Percentiles rank a stretch among this genome's conserved stretches.
Conservation (phyloP, 2,888 invertebrate species). For the Dicyrtomina minuta region DNA sequence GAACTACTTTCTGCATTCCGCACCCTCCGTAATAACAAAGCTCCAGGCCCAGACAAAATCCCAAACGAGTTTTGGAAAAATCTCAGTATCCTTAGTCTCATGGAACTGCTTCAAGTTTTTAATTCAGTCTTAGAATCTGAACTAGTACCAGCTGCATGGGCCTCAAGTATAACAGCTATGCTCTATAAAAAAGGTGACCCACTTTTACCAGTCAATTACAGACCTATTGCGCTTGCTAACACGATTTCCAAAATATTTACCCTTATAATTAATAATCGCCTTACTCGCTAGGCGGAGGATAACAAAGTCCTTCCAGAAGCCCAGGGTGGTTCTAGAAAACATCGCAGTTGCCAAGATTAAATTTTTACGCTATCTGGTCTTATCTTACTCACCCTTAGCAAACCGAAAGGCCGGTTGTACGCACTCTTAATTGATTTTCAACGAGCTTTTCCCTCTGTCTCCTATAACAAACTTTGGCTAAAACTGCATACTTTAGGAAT, state of each 20-base stretch:
- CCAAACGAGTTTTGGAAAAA: slow-evolving; percentile 14
- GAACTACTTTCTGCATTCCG: no score
- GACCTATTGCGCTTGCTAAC: slow-evolving; percentile 36
- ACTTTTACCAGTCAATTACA: slow-evolving; percentile 39
- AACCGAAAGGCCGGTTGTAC: slow-evolving; percentile 25
- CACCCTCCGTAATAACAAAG: neutral
- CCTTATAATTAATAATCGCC: neutral
- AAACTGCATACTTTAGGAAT: neutral
- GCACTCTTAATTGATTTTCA: no score
- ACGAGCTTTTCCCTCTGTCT: no score
- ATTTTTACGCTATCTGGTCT: slow-evolving; percentile 13
- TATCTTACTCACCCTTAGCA: neutral
- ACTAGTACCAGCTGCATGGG: slow-evolving; percentile 20
- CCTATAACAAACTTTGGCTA: no score
- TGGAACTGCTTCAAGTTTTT: neutral
- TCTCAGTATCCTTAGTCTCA: neutral
- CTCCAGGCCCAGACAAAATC: slow-evolving; percentile 18
- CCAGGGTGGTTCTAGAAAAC: slow-evolving; percentile 50
- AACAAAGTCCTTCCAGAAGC: slow-evolving; percentile 48
- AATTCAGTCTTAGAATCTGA: slow-evolving; percentile 3
- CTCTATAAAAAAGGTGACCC: slow-evolving; percentile 45
- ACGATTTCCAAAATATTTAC: neutral
- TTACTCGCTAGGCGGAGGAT: slow-evolving; percentile 39
- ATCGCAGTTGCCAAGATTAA: slow-evolving; percentile 46
- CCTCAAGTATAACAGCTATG: slow-evolving; percentile 35